Base-by-base conservation (phyloP, 2,888 invertebrate species). In the Eutolmus rufibarbis region DNA sequence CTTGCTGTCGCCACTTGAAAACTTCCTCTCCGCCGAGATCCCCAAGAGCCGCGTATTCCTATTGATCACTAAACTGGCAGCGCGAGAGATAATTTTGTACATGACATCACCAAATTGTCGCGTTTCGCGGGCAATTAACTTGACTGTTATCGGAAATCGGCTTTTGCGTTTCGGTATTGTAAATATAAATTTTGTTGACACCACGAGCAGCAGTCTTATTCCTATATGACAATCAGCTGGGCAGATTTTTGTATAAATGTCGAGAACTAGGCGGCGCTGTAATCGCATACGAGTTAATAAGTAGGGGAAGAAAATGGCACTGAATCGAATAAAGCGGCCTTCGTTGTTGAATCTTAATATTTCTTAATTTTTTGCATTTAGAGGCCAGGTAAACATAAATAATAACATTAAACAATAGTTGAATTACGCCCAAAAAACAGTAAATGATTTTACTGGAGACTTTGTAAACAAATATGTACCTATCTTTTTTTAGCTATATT, bases 61-160 rank as follows among this genome's bases (percentile, higher is more conserved):
- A 19, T 76, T 43, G 19, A 87, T 74, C 74, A 88, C 34, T 76
- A 88, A 43, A 51, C 87, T 81, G 31, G 87, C 84, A 87, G 86
- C 88, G 57, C 89, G 87, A 43, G 87, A 86, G 51, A 89, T 77
- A 37, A 87, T 87, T 88, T 87, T 89, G 56, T 81, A 88, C 89
- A 89, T 85, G 74, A 57, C 85, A 85, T 85, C 19, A 85, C 85
- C 74, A 43, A 74, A 74, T 74, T 84, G 37, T n/a, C 12, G 34
- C 82, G 82, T 40, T 66, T 34, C 43, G 28, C 14, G 28, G 31
- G 4, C 14, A 31, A 46, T 51, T 79, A 31, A 28, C 7, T 28
- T 28, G 19, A 28, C 66, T 9, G 28, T 8, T 66, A 66, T 66
- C 19, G 19, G 19, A 19, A 5, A 2, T 56, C 66, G 28, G 66